Percentiles rank a stretch among this genome's conserved stretches.
phyloP scores from a whole-genome alignment of 1,140 invertebrate genomes.

The Drosophila lini region DNA sequence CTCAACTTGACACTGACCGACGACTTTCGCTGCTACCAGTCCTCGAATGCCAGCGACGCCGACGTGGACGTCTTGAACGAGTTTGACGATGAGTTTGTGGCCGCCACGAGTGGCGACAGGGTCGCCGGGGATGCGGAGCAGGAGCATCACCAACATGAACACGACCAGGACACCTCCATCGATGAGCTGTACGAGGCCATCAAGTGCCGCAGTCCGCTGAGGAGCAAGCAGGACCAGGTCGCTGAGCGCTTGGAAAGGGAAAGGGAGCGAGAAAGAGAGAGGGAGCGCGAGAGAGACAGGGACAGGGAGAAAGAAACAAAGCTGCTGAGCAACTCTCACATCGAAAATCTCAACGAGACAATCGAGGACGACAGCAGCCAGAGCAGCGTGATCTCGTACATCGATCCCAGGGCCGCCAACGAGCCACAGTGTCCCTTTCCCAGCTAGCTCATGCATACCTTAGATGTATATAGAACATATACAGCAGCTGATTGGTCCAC shows the following conservation, averaged over 20 bases:
- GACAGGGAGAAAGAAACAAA: neutral
- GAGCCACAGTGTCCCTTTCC: slow-evolving; percentile 13
- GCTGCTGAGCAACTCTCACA: slow-evolving; percentile 34
- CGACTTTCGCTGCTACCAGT: slow-evolving; percentile 82
- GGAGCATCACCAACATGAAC: slow-evolving; percentile 22
- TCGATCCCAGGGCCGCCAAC: slow-evolving; percentile 73
- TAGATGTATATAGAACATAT: slow-evolving; percentile 43
- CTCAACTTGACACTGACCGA: slow-evolving; percentile 79
- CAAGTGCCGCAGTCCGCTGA: slow-evolving; percentile 69
- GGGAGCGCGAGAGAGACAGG: neutral
- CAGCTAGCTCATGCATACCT: slow-evolving; percentile 31
- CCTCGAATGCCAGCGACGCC: slow-evolving; percentile 80
- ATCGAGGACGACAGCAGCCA: slow-evolving; percentile 84
- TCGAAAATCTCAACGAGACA: slow-evolving; percentile 72
- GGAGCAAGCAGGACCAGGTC: slow-evolving; percentile 38
- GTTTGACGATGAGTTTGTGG: slow-evolving; percentile 78
- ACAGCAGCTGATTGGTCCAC: slow-evolving; percentile 21
- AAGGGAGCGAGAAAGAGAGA: slow-evolving; percentile 14
- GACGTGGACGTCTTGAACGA: slow-evolving; percentile 76
- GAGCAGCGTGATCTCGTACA: slow-evolving; percentile 83
- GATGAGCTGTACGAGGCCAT: slow-evolving; percentile 83
- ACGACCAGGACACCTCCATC: slow-evolving; percentile 74
- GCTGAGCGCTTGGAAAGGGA: slow-evolving; percentile 27
- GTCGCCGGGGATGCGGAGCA: slow-evolving; percentile 13
- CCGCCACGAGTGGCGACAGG: slow-evolving; percentile 27